Evolutionary conservation across 2,888 invertebrate genomes (phyloP), one percentile per base, ranked within the genome.

Genomic region (Polylopha cassiicola): DNA sequence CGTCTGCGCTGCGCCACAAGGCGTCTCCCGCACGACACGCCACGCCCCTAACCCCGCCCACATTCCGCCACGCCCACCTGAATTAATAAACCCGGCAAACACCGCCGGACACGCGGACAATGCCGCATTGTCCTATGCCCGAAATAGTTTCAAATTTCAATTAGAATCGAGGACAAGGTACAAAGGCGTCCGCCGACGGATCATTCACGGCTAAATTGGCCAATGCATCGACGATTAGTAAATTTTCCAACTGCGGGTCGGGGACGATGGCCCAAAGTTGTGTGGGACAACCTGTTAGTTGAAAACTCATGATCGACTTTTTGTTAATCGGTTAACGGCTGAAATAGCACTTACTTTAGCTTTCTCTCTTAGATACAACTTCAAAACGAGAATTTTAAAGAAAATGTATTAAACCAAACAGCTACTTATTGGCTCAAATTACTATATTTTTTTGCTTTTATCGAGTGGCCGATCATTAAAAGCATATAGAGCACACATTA

Each of bases 131-230:
- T 85, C 80, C 81, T 70, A 58, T 70, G 75, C 71, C 79, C 82
- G 75, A 82, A 85, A 85, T 82, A 82, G 85, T 85, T 85, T 84
- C 84, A 84, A 84, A 84, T 85, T 84, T 84, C 84, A 82, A 84
- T 85, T 84, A 82, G 82, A 80, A 78, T 68, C 77, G 73, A 69
- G 73, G 61, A 73, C 69, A 64, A 67, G 65, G 70, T 72, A 81
- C 80, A 82, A 81, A 79, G 80, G 81, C 73, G 50, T 60, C 65
- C 66, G 68, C 64, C 66, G 61, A 61, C 65, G 67, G 72, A 73
- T 73, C 78, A 74, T 79, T 76, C 73, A 72, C 68, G 53, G 56
- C 63, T 62, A 74, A 79, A 81, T 80, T 77, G 79, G 70, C 72
- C 65, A 68, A 58, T 78, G 75, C 77, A 77, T 76, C 47, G 44